A percentile compares a stretch with the other conserved stretches of the same genome.
Evolutionary conservation across 2,113 vertebrate genomes (phyloP).

Genomic region (Tichodroma muraria): DNA sequence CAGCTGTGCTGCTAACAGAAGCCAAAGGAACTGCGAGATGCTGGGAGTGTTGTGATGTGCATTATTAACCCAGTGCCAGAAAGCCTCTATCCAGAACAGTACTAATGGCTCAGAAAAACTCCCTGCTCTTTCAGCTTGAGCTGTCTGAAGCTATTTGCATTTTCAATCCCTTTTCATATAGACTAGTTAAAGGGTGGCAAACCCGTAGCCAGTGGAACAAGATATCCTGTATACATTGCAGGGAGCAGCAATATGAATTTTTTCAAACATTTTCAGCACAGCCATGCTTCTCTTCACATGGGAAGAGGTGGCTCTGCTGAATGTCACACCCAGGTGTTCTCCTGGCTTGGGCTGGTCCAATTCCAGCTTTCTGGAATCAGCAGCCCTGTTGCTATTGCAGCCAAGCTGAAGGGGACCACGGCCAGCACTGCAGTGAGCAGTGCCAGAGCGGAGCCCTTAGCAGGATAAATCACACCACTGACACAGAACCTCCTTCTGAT

Average conservation of each 20-base stretch:
- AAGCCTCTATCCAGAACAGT: not conserved
- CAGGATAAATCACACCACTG: not conserved
- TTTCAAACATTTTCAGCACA: not conserved
- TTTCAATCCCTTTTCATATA: not conserved
- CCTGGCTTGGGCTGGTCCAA: not conserved
- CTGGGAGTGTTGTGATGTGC: not conserved
- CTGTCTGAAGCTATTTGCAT: not conserved
- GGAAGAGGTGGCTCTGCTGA: not conserved
- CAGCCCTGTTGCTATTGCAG: not conserved
- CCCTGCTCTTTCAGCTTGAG: not conserved
- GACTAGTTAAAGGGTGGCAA: not conserved
- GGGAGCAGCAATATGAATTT: not conserved
- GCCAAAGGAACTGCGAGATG: not conserved
- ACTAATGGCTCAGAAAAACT: not conserved
- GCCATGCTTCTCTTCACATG: fast-evolving
- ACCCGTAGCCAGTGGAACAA: not conserved
- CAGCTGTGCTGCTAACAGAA: not conserved
- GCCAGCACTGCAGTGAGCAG: not conserved
- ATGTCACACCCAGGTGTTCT: not conserved
- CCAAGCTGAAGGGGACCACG: not conserved
- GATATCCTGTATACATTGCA: not conserved
- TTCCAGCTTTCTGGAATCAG: not conserved
- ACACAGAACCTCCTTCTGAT: not conserved
- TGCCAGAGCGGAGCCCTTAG: not conserved
- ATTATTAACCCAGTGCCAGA: not conserved